Base-by-base conservation (phyloP, 2,888 invertebrate species). In the Ormyrus labotus region DNA sequence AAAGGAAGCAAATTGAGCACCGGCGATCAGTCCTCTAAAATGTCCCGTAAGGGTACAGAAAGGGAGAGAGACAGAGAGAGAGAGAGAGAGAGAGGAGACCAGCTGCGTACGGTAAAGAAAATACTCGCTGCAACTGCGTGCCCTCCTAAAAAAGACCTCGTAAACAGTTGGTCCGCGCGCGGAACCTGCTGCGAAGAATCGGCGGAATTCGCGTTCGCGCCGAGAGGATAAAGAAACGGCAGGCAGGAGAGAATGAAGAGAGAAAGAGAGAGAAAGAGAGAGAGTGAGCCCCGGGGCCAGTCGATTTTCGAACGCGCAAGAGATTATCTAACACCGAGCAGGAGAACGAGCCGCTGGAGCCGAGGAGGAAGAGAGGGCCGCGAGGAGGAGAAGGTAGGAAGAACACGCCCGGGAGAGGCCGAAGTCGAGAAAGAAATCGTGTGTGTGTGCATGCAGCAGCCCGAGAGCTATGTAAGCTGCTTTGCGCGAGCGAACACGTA, bases 241-340 rank as follows among this genome's bases (percentile, higher is more conserved):
- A 65, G 60, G 13, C 19, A 47, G 19, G 72, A 48, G 64, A 50
- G 19, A 13, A 72, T 58, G 58, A 10, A 51, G 55, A 64, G 58
- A 63, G 77, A 81, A 72, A n/a, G 72, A 61, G 11, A 55, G 50
- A 75, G 13, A 13, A 19, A 47, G 60, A 64, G 61, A 75, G 70
- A 69, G 67, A 65, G 61, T 61, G 67, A 75, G 79, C 65, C 83
- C 83, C 60, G 75, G 82, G 84, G 82, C 83, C 71, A 78, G 82
- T 81, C 83, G 84, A 87, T 86, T 88, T 87, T 86, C 84, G 85
- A 85, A 77, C 70, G 78, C 84, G 82, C 85, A 85, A 81, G 83
- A 88, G 87, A 89, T 89, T 88, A 88, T 88, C 88, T 88, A 89
- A 89, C 87, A 87, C 83, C 85, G 79, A 57, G 69, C 70, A 81